Percentiles rank a stretch among this genome's conserved stretches.
Conservation (phyloP, 2,113 vertebrate species). For the Macquaria australasica region DNA sequence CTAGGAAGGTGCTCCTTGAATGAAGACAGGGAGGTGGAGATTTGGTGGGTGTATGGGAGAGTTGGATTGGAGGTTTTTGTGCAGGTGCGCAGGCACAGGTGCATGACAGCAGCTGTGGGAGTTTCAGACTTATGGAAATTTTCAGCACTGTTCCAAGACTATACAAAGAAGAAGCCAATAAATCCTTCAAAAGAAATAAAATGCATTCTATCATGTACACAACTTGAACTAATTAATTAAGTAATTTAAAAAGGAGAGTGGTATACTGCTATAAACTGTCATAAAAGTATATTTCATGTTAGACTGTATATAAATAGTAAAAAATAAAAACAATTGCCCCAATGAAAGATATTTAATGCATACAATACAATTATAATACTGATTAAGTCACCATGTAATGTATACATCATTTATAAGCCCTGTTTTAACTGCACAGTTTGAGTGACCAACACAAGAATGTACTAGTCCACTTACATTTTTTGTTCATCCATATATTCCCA, state of each 20-base stretch:
- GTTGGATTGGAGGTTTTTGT: conserved; percentile 22
- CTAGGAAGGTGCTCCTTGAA: conserved; percentile 62
- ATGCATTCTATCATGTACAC: background rate
- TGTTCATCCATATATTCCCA: background rate
- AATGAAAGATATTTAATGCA: background rate
- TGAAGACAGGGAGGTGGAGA: conserved; percentile 50
- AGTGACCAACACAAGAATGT: background rate
- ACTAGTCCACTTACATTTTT: background rate
- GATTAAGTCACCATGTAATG: background rate
- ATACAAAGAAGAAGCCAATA: background rate
- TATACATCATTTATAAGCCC: too few relatives aligned
- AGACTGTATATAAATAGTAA: background rate
- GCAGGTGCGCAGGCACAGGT: conserved; percentile 47
- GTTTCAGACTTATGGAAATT: conserved; percentile 1
- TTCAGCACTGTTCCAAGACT: background rate
- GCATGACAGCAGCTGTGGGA: conserved; percentile 30
- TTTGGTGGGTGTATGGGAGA: conserved; percentile 34
- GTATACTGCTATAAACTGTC: too few relatives aligned
- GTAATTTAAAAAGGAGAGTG: too few relatives aligned
- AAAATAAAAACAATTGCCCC: too few relatives aligned
- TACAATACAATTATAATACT: background rate
- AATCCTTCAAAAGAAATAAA: background rate
- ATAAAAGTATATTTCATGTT: background rate
- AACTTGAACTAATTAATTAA: background rate
- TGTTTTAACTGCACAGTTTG: background rate